Evolutionary conservation across 2,888 invertebrate genomes (phyloP).

Genomic region (Ormyrus pomaceus): DNA sequence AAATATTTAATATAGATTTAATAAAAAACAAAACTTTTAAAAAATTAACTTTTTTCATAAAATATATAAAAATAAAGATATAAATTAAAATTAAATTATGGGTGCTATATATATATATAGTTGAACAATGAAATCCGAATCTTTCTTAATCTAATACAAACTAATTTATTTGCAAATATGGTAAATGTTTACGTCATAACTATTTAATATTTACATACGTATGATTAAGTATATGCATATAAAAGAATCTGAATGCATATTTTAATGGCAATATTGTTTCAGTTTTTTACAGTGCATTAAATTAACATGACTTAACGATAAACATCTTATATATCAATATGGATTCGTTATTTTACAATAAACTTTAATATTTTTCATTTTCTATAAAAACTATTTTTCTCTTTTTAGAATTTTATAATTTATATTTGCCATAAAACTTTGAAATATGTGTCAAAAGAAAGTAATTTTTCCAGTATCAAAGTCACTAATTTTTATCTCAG

Average conservation of each 20-base stretch:
- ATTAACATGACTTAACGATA: conserved; percentile 45
- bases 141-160: conserved; percentile 33
- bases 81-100: conserved; percentile 27
- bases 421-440: conserved; percentile 20
- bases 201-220: conserved; percentile 50
- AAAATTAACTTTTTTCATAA: conserved; percentile 35
- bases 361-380: conserved; percentile 35
- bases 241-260: conserved; percentile 42
- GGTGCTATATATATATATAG: conserved; percentile 4
- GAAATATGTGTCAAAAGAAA: conserved; percentile 34
- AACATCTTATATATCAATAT: conserved; percentile 49
- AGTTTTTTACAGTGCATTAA: conserved; percentile 29
- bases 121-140: conserved; percentile 39
- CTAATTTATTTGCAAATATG: conserved; percentile 39
- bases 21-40: conserved; percentile 38
- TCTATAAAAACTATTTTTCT: conserved; percentile 14
- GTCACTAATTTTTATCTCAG: background rate
- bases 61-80: conserved; percentile 42
- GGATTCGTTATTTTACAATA: conserved; percentile 49
- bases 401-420: conserved; percentile 29
- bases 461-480: conserved; percentile 1
- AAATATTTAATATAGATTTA: background rate
- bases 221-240: conserved; percentile 41
- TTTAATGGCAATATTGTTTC: conserved; percentile 44
- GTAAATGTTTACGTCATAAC: conserved; percentile 49